These are phyloP conservation scores for Austrofundulus limnaeus DNA, from an alignment of 2,113 vertebrate genomes.

Conservation along the genomic window DNA sequence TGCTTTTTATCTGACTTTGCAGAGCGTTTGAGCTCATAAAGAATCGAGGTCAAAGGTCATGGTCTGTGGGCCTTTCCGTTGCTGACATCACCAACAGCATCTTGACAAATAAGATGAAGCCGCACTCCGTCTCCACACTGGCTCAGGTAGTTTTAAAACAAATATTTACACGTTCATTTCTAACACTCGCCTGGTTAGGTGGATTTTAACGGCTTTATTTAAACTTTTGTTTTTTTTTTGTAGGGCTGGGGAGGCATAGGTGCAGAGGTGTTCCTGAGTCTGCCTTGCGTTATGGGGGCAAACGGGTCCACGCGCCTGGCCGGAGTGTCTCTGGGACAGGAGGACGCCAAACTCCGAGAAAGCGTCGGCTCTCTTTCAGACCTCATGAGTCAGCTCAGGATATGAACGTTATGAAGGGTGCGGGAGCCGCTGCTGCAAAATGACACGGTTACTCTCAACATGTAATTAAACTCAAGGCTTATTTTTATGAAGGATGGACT, in stretches of 20 bases:
- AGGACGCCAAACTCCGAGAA: constrained; percentile 80
- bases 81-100: constrained; percentile 91
- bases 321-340: constrained; percentile 73
- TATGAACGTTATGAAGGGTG: constrained; percentile 75
- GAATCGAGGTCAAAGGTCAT: constrained; percentile 89
- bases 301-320: constrained; percentile 82
- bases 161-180: too few species aligned
- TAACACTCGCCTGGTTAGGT: neutral
- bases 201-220: neutral
- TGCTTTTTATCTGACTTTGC: neutral
- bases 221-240: constrained; percentile 2
- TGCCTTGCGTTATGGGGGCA: constrained; percentile 87
- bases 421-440: neutral
- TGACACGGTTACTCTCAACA: too few species aligned
- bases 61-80: constrained; percentile 91
- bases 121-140: constrained; percentile 89
- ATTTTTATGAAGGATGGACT: constrained; percentile 1
- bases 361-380: constrained; percentile 81
- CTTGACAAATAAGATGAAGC: constrained; percentile 84
- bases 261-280: constrained; percentile 91
- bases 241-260: constrained; percentile 87
- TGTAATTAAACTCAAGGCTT: neutral
- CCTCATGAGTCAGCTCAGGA: constrained; percentile 85
- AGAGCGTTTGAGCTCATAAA: constrained; percentile 90
- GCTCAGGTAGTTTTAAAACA: constrained; percentile 83